Percentiles rank a stretch among this genome's conserved stretches.
phyloP scores from a whole-genome alignment of 1,140 invertebrate species.

The Euwallacea fornicatus region DNA sequence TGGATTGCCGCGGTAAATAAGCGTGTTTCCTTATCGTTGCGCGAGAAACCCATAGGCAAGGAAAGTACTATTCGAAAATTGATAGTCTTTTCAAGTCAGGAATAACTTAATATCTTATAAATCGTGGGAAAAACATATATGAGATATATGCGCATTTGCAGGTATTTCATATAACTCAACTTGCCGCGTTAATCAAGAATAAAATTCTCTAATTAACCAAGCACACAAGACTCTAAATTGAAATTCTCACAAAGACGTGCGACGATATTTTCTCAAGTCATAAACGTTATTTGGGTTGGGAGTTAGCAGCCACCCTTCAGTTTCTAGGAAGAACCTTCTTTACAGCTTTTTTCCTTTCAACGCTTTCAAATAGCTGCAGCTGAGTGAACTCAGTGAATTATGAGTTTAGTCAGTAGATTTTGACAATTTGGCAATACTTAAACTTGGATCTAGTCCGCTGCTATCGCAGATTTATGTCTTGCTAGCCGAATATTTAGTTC shows the following conservation, averaged over 20 bases:
- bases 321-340: conserved; percentile 7
- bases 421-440: no score
- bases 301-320: conserved; percentile 22
- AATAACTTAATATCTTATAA: not conserved
- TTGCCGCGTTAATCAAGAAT: not conserved
- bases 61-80: not conserved
- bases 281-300: conserved; percentile 21
- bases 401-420: not conserved
- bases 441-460: no score
- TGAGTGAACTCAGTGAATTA: not conserved
- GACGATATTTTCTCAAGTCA: conserved; percentile 25
- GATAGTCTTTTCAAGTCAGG: not conserved
- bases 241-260: conserved; percentile 30
- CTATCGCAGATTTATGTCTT: no score
- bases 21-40: no score
- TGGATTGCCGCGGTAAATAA: no score
- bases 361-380: not conserved
- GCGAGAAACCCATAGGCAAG: no score
- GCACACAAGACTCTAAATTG: conserved; percentile 20
- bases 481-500: no score
- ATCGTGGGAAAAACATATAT: not conserved
- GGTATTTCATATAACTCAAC: not conserved
- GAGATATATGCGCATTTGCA: not conserved
- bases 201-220: conserved; percentile 12
- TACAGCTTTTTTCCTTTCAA: not conserved